Conservation (phyloP, 2,113 vertebrate species). For the Thunnus thynnus region DNA sequence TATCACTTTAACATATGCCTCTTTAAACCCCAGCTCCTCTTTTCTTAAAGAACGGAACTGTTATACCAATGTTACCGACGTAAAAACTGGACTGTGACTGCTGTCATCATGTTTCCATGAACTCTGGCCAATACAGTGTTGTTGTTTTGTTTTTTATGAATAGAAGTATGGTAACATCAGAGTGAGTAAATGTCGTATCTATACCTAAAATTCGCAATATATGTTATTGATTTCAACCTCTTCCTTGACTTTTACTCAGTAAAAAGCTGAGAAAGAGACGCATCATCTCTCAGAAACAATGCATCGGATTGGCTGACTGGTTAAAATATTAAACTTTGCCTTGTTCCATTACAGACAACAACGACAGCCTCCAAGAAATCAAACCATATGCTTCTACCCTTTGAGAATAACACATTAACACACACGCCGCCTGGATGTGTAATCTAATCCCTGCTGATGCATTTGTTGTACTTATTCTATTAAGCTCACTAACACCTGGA, state of each 20-base stretch:
- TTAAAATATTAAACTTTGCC: background rate
- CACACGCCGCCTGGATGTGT: background rate
- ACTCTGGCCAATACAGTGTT: background rate
- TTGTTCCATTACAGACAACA: slow-evolving; percentile 8
- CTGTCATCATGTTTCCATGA: background rate
- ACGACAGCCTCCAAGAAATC: slow-evolving; percentile 10
- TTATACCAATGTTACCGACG: slow-evolving; percentile 2
- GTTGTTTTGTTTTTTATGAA: background rate
- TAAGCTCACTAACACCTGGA: slow-evolving; percentile 20
- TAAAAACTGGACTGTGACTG: background rate
- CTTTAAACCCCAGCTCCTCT: background rate
- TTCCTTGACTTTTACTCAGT: too few species aligned
- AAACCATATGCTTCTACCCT: slow-evolving; percentile 14
- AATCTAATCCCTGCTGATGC: slow-evolving; percentile 1
- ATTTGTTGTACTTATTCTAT: slow-evolving; percentile 5
- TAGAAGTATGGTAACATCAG: background rate
- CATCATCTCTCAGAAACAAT: background rate
- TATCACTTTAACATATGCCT: background rate
- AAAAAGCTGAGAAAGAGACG: too few species aligned
- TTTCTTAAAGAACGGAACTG: background rate
- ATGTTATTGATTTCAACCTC: background rate
- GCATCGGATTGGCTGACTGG: background rate
- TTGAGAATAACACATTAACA: slow-evolving; percentile 18
- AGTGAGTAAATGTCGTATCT: background rate
- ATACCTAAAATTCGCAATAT: background rate